Percentiles rank a stretch among this genome's conserved stretches.
Evolutionary conservation across 2,888 invertebrate species (phyloP).

Genomic region (Chelonus formosanus): DNA sequence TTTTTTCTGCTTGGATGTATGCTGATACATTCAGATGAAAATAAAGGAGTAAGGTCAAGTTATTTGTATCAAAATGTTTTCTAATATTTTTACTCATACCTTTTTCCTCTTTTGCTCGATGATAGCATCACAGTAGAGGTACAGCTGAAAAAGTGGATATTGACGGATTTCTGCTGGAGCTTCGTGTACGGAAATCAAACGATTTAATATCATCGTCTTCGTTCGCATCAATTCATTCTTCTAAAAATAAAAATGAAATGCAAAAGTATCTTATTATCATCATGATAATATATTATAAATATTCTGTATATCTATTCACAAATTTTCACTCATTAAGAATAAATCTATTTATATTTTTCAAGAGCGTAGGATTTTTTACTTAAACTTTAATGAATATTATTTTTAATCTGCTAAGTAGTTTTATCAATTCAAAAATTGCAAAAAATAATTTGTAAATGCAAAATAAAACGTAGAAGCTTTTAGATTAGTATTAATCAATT

Average conservation of each 20-base stretch:
- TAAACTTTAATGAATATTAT: too few species aligned
- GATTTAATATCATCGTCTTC: slow-evolving; percentile 74
- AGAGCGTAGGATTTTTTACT: too few species aligned
- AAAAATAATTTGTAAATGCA: too few species aligned
- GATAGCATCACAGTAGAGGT: slow-evolving; percentile 53
- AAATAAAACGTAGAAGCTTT: too few species aligned
- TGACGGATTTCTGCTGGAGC: slow-evolving; percentile 74
- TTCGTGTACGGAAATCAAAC: slow-evolving; percentile 73
- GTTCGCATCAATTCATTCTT: slow-evolving; percentile 75
- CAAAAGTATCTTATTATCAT: too few species aligned
- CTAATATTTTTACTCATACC: slow-evolving; percentile 40
- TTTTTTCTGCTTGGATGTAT: slow-evolving; percentile 45
- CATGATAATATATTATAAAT: too few species aligned
- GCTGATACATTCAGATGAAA: slow-evolving; percentile 32
- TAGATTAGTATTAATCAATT: too few species aligned
- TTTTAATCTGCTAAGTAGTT: too few species aligned
- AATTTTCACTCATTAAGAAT: too few species aligned
- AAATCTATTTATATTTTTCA: too few species aligned
- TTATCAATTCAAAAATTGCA: too few species aligned
- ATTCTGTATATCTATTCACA: too few species aligned
- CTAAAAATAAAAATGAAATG: slow-evolving; percentile 55
- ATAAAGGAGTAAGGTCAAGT: not conserved
- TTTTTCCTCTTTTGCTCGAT: slow-evolving; percentile 49
- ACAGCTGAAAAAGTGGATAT: slow-evolving; percentile 72
- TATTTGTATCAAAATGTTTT: not conserved